phyloP scores from a whole-genome alignment of 2,888 invertebrate species.

The Idaea aversata region DNA sequence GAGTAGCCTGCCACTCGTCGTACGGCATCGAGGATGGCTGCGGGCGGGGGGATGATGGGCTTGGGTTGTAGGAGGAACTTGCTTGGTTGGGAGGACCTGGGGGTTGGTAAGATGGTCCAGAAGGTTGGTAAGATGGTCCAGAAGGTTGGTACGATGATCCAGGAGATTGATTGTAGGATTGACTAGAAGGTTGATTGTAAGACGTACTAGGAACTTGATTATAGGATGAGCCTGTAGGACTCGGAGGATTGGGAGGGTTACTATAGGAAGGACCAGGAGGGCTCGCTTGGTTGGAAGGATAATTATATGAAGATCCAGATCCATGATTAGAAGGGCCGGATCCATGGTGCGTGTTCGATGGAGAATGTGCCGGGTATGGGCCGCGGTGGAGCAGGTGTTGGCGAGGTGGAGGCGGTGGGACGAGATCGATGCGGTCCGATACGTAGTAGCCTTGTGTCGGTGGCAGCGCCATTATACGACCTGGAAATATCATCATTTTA shows the following conservation, averaged over 20 bases:
- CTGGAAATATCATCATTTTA: slow-evolving; percentile 32
- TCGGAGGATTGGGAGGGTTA: slow-evolving; percentile 18
- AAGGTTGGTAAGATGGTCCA: background rate
- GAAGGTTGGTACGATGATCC: background rate
- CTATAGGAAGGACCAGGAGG: slow-evolving; percentile 20
- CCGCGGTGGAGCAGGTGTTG: slow-evolving; percentile 29
- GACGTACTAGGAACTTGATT: background rate
- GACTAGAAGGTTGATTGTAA: background rate
- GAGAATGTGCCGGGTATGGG: slow-evolving; percentile 30
- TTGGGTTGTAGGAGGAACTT: slow-evolving; percentile 6
- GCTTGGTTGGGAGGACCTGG: slow-evolving; percentile 13
- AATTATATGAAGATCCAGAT: background rate
- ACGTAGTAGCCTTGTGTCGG: slow-evolving; percentile 70
- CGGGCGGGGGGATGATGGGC: slow-evolving; percentile 18
- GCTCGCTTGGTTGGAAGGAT: slow-evolving; percentile 13
- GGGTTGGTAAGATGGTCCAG: background rate
- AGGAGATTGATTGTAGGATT: background rate
- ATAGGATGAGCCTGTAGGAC: slow-evolving; percentile 13
- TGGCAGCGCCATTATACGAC: slow-evolving; percentile 67
- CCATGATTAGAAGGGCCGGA: background rate
- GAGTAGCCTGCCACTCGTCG: slow-evolving; percentile 63
- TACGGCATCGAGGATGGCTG: slow-evolving; percentile 35
- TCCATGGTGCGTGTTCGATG: slow-evolving; percentile 23
- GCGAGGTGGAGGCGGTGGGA: slow-evolving; percentile 42
- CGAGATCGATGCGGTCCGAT: slow-evolving; percentile 61